A percentile compares a stretch with the other conserved stretches of the same genome.
phyloP scores from a whole-genome alignment of 2,888 invertebrate species.

The Chaitophorus viminalis region DNA sequence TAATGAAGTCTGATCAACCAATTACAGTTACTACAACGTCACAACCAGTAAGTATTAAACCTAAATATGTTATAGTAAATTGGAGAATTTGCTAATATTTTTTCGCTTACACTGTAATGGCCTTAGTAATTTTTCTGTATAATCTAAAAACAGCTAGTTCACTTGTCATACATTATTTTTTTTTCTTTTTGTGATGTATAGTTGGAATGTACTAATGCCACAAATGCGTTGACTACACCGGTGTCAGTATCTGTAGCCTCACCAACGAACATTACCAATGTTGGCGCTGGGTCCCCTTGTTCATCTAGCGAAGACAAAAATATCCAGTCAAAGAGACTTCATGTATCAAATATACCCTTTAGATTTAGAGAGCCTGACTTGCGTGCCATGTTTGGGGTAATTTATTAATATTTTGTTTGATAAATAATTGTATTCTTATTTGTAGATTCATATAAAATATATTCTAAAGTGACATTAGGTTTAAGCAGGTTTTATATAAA shows the following conservation, averaged over 20 bases:
- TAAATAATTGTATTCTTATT: conserved; percentile 11
- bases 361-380: conserved; percentile 98
- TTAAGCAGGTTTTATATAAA: neutral
- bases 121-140: conserved; percentile 52
- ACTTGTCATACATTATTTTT: conserved; percentile 44
- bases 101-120: conserved; percentile 48
- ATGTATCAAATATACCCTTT: conserved; percentile 99
- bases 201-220: conserved; percentile 62
- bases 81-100: conserved; percentile 44
- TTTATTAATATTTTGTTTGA: conserved; percentile 68
- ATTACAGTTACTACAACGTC: conserved; percentile 44
- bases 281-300: conserved; percentile 61
- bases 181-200: conserved; percentile 56
- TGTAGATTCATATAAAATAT: conserved; percentile 20
- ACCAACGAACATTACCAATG: conserved; percentile 61
- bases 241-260: conserved; percentile 61
- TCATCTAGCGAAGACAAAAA: conserved; percentile 62
- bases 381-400: conserved; percentile 97
- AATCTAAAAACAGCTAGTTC: conserved; percentile 49
- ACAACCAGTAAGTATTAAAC: conserved; percentile 41
- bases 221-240: conserved; percentile 61
- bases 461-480: conserved; percentile 2
- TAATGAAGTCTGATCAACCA: conserved; percentile 38
- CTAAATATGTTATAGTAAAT: conserved; percentile 25
- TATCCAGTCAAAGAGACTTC: conserved; percentile 82